Evolutionary conservation across 2,888 invertebrate species (phyloP).

Genomic region (Agonopterix alstromeriana): DNA sequence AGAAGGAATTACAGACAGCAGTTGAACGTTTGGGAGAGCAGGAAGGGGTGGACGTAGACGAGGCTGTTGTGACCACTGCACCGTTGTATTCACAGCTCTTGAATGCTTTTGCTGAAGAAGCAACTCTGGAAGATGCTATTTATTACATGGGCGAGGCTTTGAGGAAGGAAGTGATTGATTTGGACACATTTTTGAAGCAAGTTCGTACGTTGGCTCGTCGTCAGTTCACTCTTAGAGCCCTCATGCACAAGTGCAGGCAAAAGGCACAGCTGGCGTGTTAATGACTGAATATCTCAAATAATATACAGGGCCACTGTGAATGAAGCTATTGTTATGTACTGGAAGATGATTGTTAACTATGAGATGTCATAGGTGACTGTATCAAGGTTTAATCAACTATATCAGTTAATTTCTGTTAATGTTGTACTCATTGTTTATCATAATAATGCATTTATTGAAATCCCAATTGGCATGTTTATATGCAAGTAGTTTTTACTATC

Average conservation of each 20-base stretch:
- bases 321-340: too few relatives aligned
- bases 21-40: slow-evolving; percentile 85
- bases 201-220: slow-evolving; percentile 95
- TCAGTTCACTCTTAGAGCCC: slow-evolving; percentile 96
- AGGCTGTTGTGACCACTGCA: slow-evolving; percentile 96
- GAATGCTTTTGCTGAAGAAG: slow-evolving; percentile 97
- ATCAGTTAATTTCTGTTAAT: too few relatives aligned
- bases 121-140: slow-evolving; percentile 98
- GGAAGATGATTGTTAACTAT: too few relatives aligned
- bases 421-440: too few relatives aligned
- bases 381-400: too few relatives aligned
- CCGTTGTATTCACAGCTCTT: slow-evolving; percentile 97
- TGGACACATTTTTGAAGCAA: slow-evolving; percentile 97
- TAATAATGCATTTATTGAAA: too few relatives aligned
- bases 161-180: slow-evolving; percentile 92
- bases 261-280: slow-evolving; percentile 91
- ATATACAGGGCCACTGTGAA: too few relatives aligned
- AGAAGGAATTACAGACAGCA: slow-evolving; percentile 88
- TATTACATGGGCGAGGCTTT: slow-evolving; percentile 98
- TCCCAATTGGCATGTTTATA: too few relatives aligned
- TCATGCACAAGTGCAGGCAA: slow-evolving; percentile 97
- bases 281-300: slow-evolving; percentile 1
- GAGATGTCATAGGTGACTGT: too few relatives aligned
- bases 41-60: slow-evolving; percentile 93
- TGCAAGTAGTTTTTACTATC: too few relatives aligned